Base-by-base conservation (phyloP, 2,888 invertebrate species). In the Sialis fuliginosa region DNA sequence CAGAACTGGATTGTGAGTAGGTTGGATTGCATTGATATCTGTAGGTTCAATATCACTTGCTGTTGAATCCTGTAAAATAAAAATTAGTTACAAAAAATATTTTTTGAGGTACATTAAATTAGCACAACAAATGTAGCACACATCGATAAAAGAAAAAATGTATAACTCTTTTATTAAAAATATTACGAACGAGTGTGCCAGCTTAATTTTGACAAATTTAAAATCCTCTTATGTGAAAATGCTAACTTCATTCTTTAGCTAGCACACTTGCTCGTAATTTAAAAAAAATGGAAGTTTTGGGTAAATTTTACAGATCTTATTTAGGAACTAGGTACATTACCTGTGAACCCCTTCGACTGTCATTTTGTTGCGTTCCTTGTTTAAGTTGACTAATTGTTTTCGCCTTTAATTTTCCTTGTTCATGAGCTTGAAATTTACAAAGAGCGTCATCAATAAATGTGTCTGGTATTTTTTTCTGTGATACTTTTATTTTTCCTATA, bases 381-480 rank as follows among this genome's bases (percentile, higher is more conserved):
- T 22, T 22, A 22, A 39, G 13, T 54, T 54, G 39, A 12, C 39
- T 39, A 2, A 22, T 22, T 8, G 34, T 39, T 30, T 45, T 39
- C 32, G 37, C 45, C 9, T 39, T 45, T 6, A 37, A 13, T 54
- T 84, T 82, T 52, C 86, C 84, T 2, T 78, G 71, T 57, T 89
- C 87, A 57, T 87, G 82, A 31, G 77, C 75, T 51, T 79, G 77
- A 57, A 93, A 88, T 62, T 87, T 89, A 49, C 79, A 75, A 48
- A 93, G 67, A 2, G 92, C 88, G 60, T 92, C 91, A 59, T 95
- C 95, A 54, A 93, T 89, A 56, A 93, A 81, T 0, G 84, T 76
- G 53, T 87, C 85, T 1, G 90, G 85, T 1, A 89, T 82, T 60
- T 88, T 89, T 57, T 86, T 78, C 58, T 86, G 83, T 37, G 87